Evolutionary conservation across 2,888 invertebrate species (phyloP), one percentile per base, ranked within the genome.

Genomic region (Nomada flava): DNA sequence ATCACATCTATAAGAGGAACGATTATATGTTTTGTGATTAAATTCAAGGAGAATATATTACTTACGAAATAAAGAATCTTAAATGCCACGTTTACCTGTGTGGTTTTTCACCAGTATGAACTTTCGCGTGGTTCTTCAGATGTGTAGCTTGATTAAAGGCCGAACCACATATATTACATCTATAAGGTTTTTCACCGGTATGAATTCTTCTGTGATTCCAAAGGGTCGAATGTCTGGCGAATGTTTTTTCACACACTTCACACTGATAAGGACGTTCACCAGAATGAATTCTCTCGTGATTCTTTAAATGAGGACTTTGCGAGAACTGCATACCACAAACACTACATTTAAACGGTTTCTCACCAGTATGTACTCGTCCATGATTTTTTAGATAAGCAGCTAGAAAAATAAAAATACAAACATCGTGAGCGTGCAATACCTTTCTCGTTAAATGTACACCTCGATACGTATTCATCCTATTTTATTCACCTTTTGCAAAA

Each of bases 251-350:
- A 91, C 98, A 98, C 29, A 98, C 96, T 93, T 98, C 98, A 93
- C 98, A 98, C 80, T 98, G 97, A 93, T 98, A 98, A 0, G 98
- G 98, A 84, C 97, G 96, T 91, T 98, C 98, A 2, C 98, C 98
- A 50, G 97, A 97, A 93, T 98, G 98, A 76, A 98, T 98, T 90
- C 98, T 95, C 94, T 98, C 98, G 91, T 98, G 98, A 93, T 98
- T 98, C 92, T 98, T 98, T 73, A 98, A 94, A 95, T 98, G 98
- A 2, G 98, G 98, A 75, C 97, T 97, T 91, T 98, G 98, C 9
- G 97, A 97, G 93, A 98, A 98, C 93, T 97, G 97, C 98, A 98
- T 98, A 64, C 98, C 98, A 93, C 98, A 98, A 36, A 97, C 97
- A 91, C 96, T 96, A 94, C 98, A 98, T 93, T 97, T 97, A 92